phyloP scores from a whole-genome alignment of 2,113 vertebrate genomes.

The Cephalopterus ornatus region DNA sequence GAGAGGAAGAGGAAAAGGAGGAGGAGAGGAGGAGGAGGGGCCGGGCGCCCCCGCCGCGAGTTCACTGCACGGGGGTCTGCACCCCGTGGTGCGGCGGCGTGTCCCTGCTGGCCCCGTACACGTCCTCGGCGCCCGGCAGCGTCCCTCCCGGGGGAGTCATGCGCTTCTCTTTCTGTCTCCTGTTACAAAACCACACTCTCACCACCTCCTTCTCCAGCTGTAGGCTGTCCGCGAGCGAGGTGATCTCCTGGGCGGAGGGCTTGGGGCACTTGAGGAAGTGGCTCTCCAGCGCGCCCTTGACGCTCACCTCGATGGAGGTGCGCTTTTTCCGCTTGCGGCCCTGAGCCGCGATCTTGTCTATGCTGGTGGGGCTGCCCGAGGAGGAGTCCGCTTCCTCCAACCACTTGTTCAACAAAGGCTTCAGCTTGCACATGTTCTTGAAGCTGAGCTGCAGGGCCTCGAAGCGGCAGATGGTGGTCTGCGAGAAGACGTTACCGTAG shows the following conservation, averaged over 20 bases:
- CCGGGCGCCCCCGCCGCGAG: slow-evolving; percentile 71
- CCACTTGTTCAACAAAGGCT: slow-evolving; percentile 99
- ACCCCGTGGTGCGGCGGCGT: slow-evolving; percentile 97
- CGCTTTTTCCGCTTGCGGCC: slow-evolving; percentile 98
- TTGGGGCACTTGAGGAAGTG: slow-evolving; percentile 99
- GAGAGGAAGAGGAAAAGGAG: slow-evolving; percentile 1
- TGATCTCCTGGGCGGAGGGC: slow-evolving; percentile 97
- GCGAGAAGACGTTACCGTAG: slow-evolving; percentile 98
- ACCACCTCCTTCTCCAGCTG: slow-evolving; percentile 99
- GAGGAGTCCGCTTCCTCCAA: slow-evolving; percentile 98
- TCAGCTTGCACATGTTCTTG: slow-evolving; percentile 99
- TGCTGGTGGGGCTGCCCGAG: slow-evolving; percentile 95
- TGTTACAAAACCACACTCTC: slow-evolving; percentile 99
- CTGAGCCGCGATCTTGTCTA: slow-evolving; percentile 99
- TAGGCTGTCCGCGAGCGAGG: slow-evolving; percentile 95
- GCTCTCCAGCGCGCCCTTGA: slow-evolving; percentile 98
- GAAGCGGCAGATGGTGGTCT: slow-evolving; percentile 99
- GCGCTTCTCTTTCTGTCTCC: slow-evolving; percentile 99
- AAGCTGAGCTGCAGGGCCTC: slow-evolving; percentile 99
- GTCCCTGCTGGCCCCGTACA: slow-evolving; percentile 92
- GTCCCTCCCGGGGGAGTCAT: slow-evolving; percentile 98
- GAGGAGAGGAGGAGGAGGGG: neutral
- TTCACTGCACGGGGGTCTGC: slow-evolving; percentile 97
- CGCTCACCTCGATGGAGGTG: slow-evolving; percentile 99
- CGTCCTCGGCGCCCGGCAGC: slow-evolving; percentile 95